Base-by-base conservation (phyloP, 1,140 invertebrate species). In the Brevipalpus yothersi region DNA sequence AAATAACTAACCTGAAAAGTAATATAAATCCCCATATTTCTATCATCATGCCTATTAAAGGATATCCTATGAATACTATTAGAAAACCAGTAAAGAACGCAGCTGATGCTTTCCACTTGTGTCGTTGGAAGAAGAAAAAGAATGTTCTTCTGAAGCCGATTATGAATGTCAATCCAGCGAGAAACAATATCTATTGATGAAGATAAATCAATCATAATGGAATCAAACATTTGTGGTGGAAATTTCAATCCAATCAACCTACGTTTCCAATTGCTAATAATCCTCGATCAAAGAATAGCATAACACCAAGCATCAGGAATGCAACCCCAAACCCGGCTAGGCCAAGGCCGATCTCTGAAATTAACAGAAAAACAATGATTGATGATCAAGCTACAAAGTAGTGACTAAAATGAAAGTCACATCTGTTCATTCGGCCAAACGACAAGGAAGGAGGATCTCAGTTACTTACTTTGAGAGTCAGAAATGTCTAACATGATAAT, bases 181-280 rank as follows among this genome's bases (percentile, higher is more conserved):
- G 82, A 72, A 99, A 99, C 41, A 99, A 75, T 62, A 96, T 86
- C 85, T 88, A 70, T 45, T 15, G 10, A 41, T 47, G 60, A 57
- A 58, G 21, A 59, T 45, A 58, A 53, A 42, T 56, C 60, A 54
- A 42, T 53, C 31, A 41, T 64, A 8, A 60, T 61, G 60, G 53
- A 23, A 1, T 21, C 15, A 21, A 53, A 53, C 15, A 53, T 4
- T 17, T 12, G 19, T 53, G n/a, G 2, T 15, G 1, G 15, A 19
- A 43, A 49, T 43, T 54, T 17, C 23, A 65, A 39, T 21, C 47
- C 19, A 61, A 41, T 59, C 49, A 55, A 73, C 80, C 82, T 80
- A 92, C 92, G 81, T 99, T 98, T 71, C 94, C 94, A 69, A 99
- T 92, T 12, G 94, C 94, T 54, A 99, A 75, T 62, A 99, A 77